A percentile compares a stretch with the other conserved stretches of the same genome.
Conservation (phyloP, 2,113 vertebrate species). For the Pteruthius melanotis region DNA sequence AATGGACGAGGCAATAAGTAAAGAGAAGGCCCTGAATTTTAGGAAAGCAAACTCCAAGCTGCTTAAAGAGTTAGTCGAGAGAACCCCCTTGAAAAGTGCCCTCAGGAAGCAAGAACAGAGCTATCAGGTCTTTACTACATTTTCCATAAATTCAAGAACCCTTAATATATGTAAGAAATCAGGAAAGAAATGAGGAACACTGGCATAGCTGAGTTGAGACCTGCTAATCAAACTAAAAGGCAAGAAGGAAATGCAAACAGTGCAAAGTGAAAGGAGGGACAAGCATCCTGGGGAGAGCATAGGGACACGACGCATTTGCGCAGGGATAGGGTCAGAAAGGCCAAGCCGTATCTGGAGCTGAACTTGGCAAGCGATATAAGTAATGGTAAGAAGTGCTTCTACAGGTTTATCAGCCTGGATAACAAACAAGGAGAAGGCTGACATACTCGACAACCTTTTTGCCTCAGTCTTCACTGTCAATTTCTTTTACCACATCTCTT, state of each 20-base stretch:
- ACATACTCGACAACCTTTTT: background rate
- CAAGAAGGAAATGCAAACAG: background rate
- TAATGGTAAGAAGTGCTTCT: background rate
- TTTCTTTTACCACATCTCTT: background rate
- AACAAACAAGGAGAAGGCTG: background rate
- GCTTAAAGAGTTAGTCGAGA: background rate
- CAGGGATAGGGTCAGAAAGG: background rate
- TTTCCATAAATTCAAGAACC: background rate
- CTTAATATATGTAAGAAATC: rapidly evolving
- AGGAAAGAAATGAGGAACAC: background rate
- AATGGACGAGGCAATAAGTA: background rate
- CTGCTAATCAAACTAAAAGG: background rate
- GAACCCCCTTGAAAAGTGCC: background rate
- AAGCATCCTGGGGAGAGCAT: background rate
- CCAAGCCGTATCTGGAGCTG: rapidly evolving
- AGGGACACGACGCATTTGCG: background rate
- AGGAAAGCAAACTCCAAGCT: background rate
- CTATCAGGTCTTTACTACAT: background rate
- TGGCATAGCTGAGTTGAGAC: background rate
- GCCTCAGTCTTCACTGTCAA: background rate
- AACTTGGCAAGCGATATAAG: background rate
- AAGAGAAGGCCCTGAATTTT: background rate
- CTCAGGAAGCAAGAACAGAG: background rate
- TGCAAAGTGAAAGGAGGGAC: background rate
- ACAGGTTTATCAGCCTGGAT: background rate